Percentiles rank a stretch among this genome's conserved stretches.
These are phyloP conservation scores for Ophioninae sp. DNA, from an alignment of 2,888 invertebrate genomes.

Conservation along the genomic window DNA sequence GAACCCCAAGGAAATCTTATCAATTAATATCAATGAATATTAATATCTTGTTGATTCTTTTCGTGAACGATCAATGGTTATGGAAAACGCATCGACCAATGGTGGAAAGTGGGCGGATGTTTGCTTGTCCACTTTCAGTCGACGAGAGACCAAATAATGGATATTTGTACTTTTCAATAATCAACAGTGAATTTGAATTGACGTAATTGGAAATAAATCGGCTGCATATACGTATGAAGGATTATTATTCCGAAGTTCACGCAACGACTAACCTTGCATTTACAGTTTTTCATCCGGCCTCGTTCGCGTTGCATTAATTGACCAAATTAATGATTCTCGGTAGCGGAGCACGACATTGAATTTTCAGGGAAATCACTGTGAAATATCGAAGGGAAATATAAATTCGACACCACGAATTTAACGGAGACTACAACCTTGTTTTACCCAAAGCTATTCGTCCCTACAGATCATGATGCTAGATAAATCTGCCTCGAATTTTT, in stretches of 20 bases:
- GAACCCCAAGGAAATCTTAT: not conserved
- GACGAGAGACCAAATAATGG: not conserved
- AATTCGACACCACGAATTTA: not conserved
- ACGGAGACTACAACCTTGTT: not conserved
- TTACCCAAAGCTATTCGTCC: not conserved
- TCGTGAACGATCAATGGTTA: not conserved
- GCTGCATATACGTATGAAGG: not conserved
- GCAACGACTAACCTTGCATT: not conserved
- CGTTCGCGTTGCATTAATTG: not conserved
- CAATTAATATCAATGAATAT: not conserved
- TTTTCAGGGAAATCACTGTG: not conserved
- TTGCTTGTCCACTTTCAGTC: not conserved
- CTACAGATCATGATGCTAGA: not conserved
- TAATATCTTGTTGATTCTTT: not conserved
- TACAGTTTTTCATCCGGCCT: not conserved
- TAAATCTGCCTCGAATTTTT: not conserved
- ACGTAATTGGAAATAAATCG: not conserved
- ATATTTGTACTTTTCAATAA: slow-evolving; percentile 17
- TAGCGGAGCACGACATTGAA: not conserved
- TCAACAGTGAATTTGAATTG: not conserved
- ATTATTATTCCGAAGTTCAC: slow-evolving; percentile 14
- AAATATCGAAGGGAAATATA: not conserved
- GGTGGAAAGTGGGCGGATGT: not conserved
- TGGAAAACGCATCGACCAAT: not conserved
- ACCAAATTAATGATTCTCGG: slow-evolving; percentile 10